A percentile compares a stretch with the other conserved stretches of the same genome.
Evolutionary conservation across 2,888 invertebrate genomes (phyloP).

Genomic region (Aplocera efformata): DNA sequence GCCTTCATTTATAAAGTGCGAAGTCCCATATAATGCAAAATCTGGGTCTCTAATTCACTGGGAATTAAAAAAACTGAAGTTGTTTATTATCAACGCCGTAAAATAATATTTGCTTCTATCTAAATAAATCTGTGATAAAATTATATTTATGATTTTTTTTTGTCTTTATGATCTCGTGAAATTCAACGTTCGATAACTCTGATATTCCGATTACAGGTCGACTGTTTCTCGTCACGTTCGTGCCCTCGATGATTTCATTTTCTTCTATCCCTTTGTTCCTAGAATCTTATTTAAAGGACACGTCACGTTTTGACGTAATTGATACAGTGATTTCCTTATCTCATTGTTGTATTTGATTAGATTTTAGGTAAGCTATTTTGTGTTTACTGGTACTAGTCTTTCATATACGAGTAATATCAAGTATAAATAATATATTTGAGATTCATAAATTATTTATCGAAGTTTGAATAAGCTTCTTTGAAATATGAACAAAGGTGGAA

Average conservation of each 20-base stretch:
- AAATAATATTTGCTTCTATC: too few relatives aligned
- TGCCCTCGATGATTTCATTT: slow-evolving; percentile 27
- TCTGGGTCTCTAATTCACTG: too few relatives aligned
- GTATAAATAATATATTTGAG: too few relatives aligned
- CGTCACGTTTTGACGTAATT: slow-evolving; percentile 17
- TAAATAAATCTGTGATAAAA: too few relatives aligned
- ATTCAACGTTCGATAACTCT: slow-evolving; percentile 10
- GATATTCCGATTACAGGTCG: slow-evolving; percentile 29
- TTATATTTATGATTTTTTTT: not conserved
- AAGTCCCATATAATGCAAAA: too few relatives aligned
- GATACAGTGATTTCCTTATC: slow-evolving; percentile 11
- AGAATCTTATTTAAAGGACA: slow-evolving; percentile 12
- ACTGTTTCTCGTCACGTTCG: slow-evolving; percentile 38
- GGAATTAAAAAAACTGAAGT: too few relatives aligned
- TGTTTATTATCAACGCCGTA: too few relatives aligned
- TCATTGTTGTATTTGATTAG: slow-evolving; percentile 3
- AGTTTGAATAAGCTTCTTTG: too few relatives aligned
- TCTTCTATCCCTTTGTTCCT: slow-evolving; percentile 24
- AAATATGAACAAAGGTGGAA: not conserved
- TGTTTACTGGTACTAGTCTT: not conserved
- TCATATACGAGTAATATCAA: too few relatives aligned
- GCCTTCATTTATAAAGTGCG: slow-evolving; percentile 1
- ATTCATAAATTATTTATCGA: too few relatives aligned
- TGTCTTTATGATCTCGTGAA: slow-evolving; percentile 5
- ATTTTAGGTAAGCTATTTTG: slow-evolving; percentile 1